phyloP scores from a whole-genome alignment of 2,113 vertebrate species.

The Psophia crepitans region DNA sequence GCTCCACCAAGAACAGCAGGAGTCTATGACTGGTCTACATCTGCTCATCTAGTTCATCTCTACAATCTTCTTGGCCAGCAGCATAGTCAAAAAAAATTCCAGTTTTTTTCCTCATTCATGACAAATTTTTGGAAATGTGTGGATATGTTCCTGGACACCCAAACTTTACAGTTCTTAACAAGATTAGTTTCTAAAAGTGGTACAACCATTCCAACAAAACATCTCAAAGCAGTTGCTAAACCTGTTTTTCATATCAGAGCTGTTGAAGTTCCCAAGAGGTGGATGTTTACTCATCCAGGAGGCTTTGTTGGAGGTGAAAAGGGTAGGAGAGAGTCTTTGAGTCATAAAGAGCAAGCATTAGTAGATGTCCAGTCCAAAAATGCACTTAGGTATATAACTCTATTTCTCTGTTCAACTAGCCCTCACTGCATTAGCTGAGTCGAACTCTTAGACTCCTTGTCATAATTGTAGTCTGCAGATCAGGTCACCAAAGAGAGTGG shows the following conservation, averaged over 20 bases:
- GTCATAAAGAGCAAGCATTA: neutral
- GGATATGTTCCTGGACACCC: neutral
- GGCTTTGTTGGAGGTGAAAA: neutral
- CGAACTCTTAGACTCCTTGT: neutral
- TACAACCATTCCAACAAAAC: neutral
- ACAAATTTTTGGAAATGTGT: neutral
- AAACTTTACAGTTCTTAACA: neutral
- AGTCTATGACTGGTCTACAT: neutral
- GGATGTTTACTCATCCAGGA: neutral
- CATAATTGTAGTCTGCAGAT: neutral
- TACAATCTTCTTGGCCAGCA: neutral
- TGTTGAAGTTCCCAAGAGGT: neutral
- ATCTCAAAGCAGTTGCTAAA: neutral
- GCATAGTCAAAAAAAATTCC: neutral
- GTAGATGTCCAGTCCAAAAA: neutral
- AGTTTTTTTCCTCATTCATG: neutral
- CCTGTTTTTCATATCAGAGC: neutral
- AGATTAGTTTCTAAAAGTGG: neutral
- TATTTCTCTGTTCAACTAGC: neutral
- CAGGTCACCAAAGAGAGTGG: neutral
- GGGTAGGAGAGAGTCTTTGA: neutral
- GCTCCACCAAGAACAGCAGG: slow-evolving; percentile 12
- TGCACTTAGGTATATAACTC: neutral
- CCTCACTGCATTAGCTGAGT: neutral
- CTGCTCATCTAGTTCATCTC: slow-evolving; percentile 3